phyloP scores from a whole-genome alignment of 2,113 vertebrate genomes.

The Rostratula benghalensis region DNA sequence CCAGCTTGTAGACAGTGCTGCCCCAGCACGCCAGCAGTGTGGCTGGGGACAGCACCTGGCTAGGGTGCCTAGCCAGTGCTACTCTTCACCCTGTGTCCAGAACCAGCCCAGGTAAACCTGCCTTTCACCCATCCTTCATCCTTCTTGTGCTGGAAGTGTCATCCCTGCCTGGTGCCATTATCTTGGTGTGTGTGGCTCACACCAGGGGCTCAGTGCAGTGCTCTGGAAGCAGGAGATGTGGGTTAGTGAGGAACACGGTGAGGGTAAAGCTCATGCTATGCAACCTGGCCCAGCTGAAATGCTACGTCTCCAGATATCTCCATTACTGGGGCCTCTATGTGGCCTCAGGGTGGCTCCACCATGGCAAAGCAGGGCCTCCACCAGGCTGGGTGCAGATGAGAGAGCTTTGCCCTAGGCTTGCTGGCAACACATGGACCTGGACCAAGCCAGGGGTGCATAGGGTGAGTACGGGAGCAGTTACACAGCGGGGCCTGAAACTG shows the following conservation, averaged over 20 bases:
- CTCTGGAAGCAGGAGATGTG: background rate
- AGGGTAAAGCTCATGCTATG: background rate
- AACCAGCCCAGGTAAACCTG: no score
- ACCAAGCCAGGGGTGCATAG: background rate
- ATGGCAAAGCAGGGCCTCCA: background rate
- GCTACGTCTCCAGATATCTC: accelerated
- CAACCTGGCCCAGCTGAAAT: background rate
- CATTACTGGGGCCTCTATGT: accelerated
- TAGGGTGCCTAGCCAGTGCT: background rate
- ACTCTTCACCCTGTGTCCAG: background rate
- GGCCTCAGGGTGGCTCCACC: accelerated
- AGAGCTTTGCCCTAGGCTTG: accelerated
- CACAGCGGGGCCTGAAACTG: background rate
- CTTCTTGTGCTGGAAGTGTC: background rate
- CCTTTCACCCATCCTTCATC: background rate
- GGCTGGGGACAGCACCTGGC: background rate
- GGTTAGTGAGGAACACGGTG: accelerated
- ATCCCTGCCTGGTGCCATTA: accelerated
- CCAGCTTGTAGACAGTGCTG: no score
- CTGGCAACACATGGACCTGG: accelerated
- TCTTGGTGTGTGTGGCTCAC: accelerated
- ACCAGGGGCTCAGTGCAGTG: accelerated
- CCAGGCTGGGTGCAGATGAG: accelerated
- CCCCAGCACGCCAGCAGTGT: accelerated
- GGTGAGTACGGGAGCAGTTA: accelerated